Base-by-base conservation (phyloP, 92 coral and sea anemone genomes). In the Umimayanthus kanabou region DNA sequence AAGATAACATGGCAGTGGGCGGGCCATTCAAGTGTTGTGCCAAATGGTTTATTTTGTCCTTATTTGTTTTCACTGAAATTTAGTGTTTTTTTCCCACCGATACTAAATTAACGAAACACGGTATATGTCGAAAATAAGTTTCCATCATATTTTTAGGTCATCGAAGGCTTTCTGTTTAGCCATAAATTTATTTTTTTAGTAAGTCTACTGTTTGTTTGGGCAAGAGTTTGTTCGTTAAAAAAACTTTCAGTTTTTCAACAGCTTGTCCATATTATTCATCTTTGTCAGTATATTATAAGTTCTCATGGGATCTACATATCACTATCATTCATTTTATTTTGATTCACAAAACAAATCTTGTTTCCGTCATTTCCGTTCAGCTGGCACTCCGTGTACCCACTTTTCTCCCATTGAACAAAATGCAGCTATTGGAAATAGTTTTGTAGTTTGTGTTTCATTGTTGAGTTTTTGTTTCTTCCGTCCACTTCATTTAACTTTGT, bases 11-110 rank as follows among this genome's bases (percentile, higher is more conserved):
- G 45, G 30, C 45, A 33, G 78, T 70, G 39, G 77, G 64, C 45
- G 66, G 85, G 65, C 78, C 87, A 83, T 43, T 15, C n/a, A 43
- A 80, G 71, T 47, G 40, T 42, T 49, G 66, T 57, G 84, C 50
- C 71, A 55, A 18, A 53, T 29, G 29, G 49, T 53, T 71, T 71
- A 71, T 50, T 18, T 16, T 50, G 7, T 30, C 22, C 22, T 13
- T 15, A 57, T 10, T 15, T 80, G 26, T 16, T 57, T 53, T 16
- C 39, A 22, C 83, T 55, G 0, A 28, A 53, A 29, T 25, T 16
- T 53, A 29, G 29, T 26, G n/a, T n/a, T n/a, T 79, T 79, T 79
- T 79, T 78, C 10, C 5, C 26, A 23, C 26, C 6, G n/a, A 20
- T 16, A 61, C 26, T 18, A 20, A 20, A 20, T 61, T 8, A 25